Evolutionary conservation across 2,113 vertebrate genomes (phyloP), one percentile per base, ranked within the genome.

Genomic region (Neopipo cinnamomea): DNA sequence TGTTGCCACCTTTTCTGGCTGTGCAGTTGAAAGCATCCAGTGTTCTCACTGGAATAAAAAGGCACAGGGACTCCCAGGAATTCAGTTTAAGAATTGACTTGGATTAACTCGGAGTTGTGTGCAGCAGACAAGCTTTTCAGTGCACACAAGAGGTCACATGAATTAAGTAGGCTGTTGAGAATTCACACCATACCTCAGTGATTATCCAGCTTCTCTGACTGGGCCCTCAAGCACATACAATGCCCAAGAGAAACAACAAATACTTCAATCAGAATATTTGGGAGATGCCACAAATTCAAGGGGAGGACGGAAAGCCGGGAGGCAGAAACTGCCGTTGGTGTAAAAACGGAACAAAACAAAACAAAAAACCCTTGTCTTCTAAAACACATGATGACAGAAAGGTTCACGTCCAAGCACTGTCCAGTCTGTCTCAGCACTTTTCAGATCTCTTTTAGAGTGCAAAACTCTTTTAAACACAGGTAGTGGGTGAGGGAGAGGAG

Each of bases 131-230:
- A 71, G 53, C n/a, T 91, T 91, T 79, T 89, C 66, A 65, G 72
- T 50, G 68, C 73, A 56, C n/a, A 59, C 20, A 88, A 68, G 82
- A 90, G 79, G 85, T 76, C 91, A 83, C 71, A 49, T 83, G 88
- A 85, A 93, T 93, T 80, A 86, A 61, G 58, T n/a, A 65, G 47
- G 77, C 30, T 95, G 50, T 55, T 74, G 39, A 85, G 91, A 95
- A 92, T 87, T 89, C 70, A 85, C 73, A 72, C 61, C 84, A 87
- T 91, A 81, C 44, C 77, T 92, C 35, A 61, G 71, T 14, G 39
- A 83, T 88, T 90, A 67, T 63, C 88, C 46, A 94, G 25, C 58
- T 62, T 76, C 71, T 37, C 71, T 44, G 8, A 49, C 58, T 72
- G 65, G 42, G 18, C 46, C 63, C 74, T 83, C 63, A n/a, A 66